These are phyloP conservation scores for Saturnia japonica DNA, from an alignment of 2,888 invertebrate species.

Conservation along the genomic window DNA sequence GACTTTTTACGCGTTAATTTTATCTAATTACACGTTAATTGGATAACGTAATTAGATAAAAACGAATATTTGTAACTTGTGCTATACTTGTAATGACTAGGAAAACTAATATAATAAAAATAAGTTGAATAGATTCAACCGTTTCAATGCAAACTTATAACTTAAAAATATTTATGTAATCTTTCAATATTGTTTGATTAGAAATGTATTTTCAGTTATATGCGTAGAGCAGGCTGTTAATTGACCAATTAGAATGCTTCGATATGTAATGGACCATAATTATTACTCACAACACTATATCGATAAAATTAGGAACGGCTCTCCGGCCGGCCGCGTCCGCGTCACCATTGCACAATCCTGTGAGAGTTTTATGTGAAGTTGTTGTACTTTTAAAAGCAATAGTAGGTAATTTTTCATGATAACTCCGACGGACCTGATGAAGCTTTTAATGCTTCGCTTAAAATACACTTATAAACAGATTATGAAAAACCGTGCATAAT, in stretches of 20 bases:
- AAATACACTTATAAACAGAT: not conserved
- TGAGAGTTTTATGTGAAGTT: slow-evolving; percentile 13
- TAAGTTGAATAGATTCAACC: not conserved
- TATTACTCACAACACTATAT: slow-evolving; percentile 54
- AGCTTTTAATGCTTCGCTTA: not conserved
- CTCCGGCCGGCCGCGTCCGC: slow-evolving; percentile 6
- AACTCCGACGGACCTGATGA: not conserved
- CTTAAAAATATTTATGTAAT: slow-evolving; percentile 10
- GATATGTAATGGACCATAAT: slow-evolving; percentile 59
- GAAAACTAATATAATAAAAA: no score
- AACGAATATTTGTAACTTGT: no score
- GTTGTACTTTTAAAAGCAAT: slow-evolving; percentile 12
- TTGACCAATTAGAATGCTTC: slow-evolving; percentile 55
- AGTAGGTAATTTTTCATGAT: slow-evolving; percentile 15
- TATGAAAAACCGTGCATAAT: no score
- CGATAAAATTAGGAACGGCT: slow-evolving; percentile 61
- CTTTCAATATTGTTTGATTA: slow-evolving; percentile 21
- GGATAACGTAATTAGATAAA: no score
- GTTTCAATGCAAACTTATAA: not conserved
- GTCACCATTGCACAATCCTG: slow-evolving; percentile 51
- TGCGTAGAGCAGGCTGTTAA: slow-evolving; percentile 42
- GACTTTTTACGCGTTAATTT: no score
- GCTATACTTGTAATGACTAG: no score
- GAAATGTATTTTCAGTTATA: slow-evolving; percentile 35
- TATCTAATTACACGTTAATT: no score